These are phyloP conservation scores for Noctua comes DNA, from an alignment of 2,888 invertebrate species.

Conservation along the genomic window DNA sequence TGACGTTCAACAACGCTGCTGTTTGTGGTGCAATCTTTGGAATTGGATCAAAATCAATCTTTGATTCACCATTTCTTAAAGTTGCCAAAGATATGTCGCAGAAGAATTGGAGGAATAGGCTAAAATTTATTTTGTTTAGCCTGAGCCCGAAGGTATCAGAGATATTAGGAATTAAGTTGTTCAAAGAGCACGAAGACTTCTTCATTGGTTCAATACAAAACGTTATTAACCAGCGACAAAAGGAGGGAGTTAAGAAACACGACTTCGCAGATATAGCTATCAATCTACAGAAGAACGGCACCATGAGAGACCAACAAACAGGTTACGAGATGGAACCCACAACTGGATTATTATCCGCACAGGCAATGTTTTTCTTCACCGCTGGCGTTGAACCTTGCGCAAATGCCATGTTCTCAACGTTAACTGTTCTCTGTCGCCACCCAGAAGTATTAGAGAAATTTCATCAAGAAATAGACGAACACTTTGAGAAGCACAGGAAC, in stretches of 20 bases:
- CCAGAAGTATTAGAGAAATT: constrained; percentile 71
- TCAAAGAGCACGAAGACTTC: constrained; percentile 74
- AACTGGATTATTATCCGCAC: constrained; percentile 66
- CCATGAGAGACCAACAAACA: constrained; percentile 70
- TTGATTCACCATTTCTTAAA: constrained; percentile 76
- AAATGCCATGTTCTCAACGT: constrained; percentile 64
- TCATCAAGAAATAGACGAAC: constrained; percentile 53
- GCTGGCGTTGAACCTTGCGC: constrained; percentile 81
- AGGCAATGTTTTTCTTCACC: constrained; percentile 62
- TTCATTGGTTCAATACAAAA: constrained; percentile 77
- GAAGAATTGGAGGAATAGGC: constrained; percentile 37
- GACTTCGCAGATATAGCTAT: constrained; percentile 80
- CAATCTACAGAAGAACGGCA: constrained; percentile 74
- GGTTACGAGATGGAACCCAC: constrained; percentile 76
- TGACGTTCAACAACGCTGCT: constrained; percentile 71
- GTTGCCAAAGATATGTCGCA: constrained; percentile 66
- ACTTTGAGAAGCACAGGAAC: constrained; percentile 48
- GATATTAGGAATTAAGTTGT: constrained; percentile 70
- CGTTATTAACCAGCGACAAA: constrained; percentile 72
- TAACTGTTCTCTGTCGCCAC: constrained; percentile 75
- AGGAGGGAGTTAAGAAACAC: constrained; percentile 72
- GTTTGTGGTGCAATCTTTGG: constrained; percentile 81
- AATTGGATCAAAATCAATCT: constrained; percentile 74
- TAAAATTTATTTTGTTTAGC: constrained; percentile 63
- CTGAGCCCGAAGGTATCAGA: constrained; percentile 62